Evolutionary conservation across 2,113 vertebrate genomes (phyloP).

Genomic region (Ophiodon elongatus): DNA sequence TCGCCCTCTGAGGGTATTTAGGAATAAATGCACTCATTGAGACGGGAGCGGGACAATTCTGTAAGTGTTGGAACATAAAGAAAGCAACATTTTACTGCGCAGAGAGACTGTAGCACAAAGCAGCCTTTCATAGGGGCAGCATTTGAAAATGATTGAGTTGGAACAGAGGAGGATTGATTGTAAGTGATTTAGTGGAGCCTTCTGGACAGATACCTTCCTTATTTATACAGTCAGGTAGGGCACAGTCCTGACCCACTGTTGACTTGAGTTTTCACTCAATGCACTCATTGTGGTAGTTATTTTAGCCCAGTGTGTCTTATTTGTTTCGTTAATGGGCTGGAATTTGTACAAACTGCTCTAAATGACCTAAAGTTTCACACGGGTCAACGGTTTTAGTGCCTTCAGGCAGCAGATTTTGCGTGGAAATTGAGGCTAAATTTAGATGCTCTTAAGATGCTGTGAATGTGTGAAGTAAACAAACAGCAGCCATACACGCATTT

Average conservation of each 20-base stretch:
- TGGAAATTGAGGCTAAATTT: not conserved
- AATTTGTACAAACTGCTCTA: conserved; percentile 7
- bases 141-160: conserved; percentile 65
- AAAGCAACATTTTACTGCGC: conserved; percentile 82
- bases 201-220: conserved; percentile 60
- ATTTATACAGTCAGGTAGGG: conserved; percentile 68
- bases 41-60: conserved; percentile 74
- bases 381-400: conserved; percentile 10
- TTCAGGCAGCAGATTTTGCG: conserved; percentile 3
- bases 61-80: conserved; percentile 82
- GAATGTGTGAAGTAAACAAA: conserved; percentile 53
- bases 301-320: conserved; percentile 20
- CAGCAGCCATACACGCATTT: conserved; percentile 63
- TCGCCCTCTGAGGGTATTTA: conserved; percentile 61
- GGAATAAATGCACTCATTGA: conserved; percentile 85
- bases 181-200: conserved; percentile 50
- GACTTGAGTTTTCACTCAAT: conserved; percentile 65
- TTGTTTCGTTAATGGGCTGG: conserved; percentile 40
- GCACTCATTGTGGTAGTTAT: conserved; percentile 60
- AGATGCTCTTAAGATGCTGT: not conserved
- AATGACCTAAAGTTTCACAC: not conserved
- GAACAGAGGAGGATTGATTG: conserved; percentile 75
- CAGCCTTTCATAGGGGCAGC: conserved; percentile 72
- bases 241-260: conserved; percentile 42
- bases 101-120: conserved; percentile 73